Conservation (phyloP, 2,113 vertebrate genomes). For the Cathartes aura region DNA sequence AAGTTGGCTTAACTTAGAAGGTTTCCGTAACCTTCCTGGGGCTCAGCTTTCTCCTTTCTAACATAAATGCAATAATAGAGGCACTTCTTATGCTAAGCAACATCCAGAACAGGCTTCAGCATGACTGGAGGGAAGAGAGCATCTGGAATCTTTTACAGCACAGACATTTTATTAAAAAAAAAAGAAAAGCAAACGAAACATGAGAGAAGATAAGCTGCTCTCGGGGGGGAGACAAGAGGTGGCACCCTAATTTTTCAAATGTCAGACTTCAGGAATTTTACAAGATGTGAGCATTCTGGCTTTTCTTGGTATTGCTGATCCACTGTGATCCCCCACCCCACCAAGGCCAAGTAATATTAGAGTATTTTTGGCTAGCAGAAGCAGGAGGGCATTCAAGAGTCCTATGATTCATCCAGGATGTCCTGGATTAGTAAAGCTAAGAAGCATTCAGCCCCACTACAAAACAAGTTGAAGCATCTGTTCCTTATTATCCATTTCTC, state of each 20-base stretch:
- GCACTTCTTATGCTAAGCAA: not conserved
- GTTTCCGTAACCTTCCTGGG: not conserved
- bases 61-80: not conserved
- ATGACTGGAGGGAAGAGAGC: not conserved
- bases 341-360: not conserved
- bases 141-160: constrained; percentile 41
- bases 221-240: not conserved
- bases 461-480: constrained; percentile 59
- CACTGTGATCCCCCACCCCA: not conserved
- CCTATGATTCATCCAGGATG: constrained; percentile 59
- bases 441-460: constrained; percentile 3
- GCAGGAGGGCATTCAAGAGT: constrained; percentile 19
- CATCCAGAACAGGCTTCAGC: constrained; percentile 13
- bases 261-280: not conserved
- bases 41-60: not conserved
- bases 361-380: constrained; percentile 5
- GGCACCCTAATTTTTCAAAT: not conserved
- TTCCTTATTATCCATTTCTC: constrained; percentile 56
- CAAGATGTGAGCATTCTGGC: not conserved
- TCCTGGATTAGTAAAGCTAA: constrained; percentile 54
- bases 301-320: not conserved
- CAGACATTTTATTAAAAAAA: not conserved
- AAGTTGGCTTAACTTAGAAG: not conserved
- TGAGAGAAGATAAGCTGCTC: not conserved
- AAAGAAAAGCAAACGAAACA: not conserved